Evolutionary conservation across 2,113 vertebrate genomes (phyloP).

Genomic region (Seriola dumerili): DNA sequence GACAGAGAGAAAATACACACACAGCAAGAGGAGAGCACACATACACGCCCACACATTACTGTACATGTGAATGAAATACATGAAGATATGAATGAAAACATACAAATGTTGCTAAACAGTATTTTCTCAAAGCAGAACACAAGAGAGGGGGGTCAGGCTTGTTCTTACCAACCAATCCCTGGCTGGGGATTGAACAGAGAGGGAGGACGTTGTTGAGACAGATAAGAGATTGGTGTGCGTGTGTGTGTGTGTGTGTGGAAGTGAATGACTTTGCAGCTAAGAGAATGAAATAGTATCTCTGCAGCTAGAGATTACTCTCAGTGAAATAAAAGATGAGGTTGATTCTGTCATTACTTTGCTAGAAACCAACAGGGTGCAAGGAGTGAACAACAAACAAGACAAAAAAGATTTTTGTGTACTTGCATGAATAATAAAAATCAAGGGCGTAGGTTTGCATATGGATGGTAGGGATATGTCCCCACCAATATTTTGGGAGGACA

Average conservation of each 20-base stretch:
- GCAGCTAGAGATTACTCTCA: constrained; percentile 7
- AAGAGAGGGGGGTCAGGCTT: neutral
- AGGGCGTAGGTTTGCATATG: too few relatives aligned
- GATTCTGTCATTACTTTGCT: neutral
- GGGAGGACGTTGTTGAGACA: constrained; percentile 4
- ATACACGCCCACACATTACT: neutral
- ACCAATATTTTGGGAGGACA: too few relatives aligned
- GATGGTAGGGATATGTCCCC: too few relatives aligned
- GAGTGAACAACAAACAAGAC: neutral
- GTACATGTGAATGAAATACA: constrained; percentile 56
- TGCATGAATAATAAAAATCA: neutral
- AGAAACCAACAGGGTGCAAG: neutral
- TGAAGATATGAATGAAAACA: constrained; percentile 63
- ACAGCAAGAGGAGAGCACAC: neutral
- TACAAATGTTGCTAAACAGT: constrained; percentile 17
- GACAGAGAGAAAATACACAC: neutral
- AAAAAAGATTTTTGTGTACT: neutral
- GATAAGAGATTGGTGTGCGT: neutral
- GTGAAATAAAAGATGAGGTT: neutral
- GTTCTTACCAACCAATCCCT: constrained; percentile 29
- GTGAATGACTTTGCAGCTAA: constrained; percentile 56
- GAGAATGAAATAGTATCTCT: constrained; percentile 37
- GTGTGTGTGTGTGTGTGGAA: constrained; percentile 29
- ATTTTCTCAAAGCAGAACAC: constrained; percentile 6
- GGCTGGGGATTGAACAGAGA: constrained; percentile 1